A percentile compares a stretch with the other conserved stretches of the same genome.
These are phyloP conservation scores for Mechanitis messenoides DNA, from an alignment of 2,888 invertebrate species.

Conservation along the genomic window DNA sequence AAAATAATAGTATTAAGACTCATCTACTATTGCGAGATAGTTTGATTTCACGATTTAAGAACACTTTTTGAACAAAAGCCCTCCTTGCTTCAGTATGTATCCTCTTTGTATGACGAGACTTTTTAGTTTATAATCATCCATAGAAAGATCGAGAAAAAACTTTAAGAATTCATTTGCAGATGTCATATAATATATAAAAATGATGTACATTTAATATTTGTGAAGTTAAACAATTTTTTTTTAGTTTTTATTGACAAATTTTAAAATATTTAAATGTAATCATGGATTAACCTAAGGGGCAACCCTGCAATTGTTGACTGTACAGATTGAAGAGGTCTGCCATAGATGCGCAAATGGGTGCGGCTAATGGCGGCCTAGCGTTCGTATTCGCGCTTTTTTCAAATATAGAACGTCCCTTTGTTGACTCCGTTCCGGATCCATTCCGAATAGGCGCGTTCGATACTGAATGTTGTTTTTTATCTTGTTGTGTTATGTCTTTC, in stretches of 20 bases:
- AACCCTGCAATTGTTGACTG: conserved; percentile 58
- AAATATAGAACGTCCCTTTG: conserved; percentile 71
- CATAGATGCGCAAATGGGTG: conserved; percentile 68
- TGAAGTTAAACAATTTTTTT: too few species aligned
- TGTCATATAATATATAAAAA: too few species aligned
- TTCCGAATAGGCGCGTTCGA: conserved; percentile 64
- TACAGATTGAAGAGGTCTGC: conserved; percentile 70
- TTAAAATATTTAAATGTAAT: not conserved
- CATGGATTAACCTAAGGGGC: conserved; percentile 21
- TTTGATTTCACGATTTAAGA: too few species aligned
- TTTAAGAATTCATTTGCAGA: too few species aligned
- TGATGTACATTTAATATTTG: too few species aligned
- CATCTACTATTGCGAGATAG: too few species aligned
- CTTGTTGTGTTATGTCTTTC: conserved; percentile 49
- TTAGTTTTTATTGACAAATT: not conserved
- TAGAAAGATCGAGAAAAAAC: too few species aligned
- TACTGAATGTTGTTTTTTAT: conserved; percentile 52
- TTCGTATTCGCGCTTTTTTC: conserved; percentile 69
- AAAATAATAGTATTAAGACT: not conserved
- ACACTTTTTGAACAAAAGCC: too few species aligned
- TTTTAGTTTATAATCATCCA: too few species aligned
- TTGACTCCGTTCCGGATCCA: conserved; percentile 64
- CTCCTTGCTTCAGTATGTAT: too few species aligned
- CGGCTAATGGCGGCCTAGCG: conserved; percentile 69
- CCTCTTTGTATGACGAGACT: too few species aligned